Evolutionary conservation across 2,888 invertebrate species (phyloP).

Genomic region (Scrobipalpa costella): DNA sequence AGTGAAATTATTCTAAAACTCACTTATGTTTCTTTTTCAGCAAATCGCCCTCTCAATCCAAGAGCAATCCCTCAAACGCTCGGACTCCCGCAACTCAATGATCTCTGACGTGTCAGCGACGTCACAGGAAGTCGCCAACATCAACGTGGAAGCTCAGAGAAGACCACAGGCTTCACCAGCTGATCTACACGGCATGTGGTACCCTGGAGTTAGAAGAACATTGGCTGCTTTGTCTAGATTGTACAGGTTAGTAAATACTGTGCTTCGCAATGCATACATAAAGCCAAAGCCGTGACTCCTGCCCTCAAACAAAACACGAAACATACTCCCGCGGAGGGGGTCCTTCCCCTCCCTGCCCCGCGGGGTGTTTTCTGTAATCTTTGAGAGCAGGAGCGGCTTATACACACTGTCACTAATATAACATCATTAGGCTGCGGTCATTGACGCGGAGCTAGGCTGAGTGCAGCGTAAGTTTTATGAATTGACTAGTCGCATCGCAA

Average conservation of each 20-base stretch:
- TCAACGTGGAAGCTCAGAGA: slow-evolving; percentile 71
- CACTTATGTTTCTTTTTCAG: slow-evolving; percentile 51
- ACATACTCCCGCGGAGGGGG: too few relatives aligned
- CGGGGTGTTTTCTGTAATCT: too few relatives aligned
- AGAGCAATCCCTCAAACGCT: slow-evolving; percentile 79
- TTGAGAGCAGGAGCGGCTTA: too few relatives aligned
- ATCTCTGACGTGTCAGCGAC: slow-evolving; percentile 84
- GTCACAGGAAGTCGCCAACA: slow-evolving; percentile 86
- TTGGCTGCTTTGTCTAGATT: slow-evolving; percentile 95
- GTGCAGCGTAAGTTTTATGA: too few relatives aligned
- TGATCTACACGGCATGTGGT: slow-evolving; percentile 99
- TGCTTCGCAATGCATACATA: neutral
- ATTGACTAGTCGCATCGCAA: too few relatives aligned
- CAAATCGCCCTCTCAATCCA: slow-evolving; percentile 84
- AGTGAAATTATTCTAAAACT: neutral
- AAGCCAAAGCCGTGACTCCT: too few relatives aligned
- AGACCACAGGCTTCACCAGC: slow-evolving; percentile 88
- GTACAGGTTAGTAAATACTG: slow-evolving; percentile 77
- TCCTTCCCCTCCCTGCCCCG: too few relatives aligned
- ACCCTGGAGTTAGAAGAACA: slow-evolving; percentile 97
- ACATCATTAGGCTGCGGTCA: too few relatives aligned
- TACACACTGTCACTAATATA: too few relatives aligned
- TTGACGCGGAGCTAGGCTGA: too few relatives aligned
- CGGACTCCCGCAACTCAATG: slow-evolving; percentile 86
- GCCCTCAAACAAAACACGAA: too few relatives aligned